Conservation (phyloP, 2,888 invertebrate genomes). For the Microctonus aethiopoides region DNA sequence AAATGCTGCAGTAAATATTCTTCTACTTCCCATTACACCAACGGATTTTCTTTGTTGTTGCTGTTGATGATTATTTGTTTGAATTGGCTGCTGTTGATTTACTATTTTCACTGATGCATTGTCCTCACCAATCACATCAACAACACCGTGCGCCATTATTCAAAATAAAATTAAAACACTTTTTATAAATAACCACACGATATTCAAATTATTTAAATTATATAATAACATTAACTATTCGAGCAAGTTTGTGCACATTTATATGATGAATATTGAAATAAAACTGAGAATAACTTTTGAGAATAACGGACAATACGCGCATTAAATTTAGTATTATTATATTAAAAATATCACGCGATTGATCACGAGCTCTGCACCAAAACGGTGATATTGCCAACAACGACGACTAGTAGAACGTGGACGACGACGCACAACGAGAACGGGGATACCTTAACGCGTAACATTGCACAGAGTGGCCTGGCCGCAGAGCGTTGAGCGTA, state of each 20-base stretch:
- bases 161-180: not conserved
- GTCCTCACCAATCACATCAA: constrained; percentile 67
- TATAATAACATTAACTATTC: no score
- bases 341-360: constrained; percentile 20
- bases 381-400: constrained; percentile 3
- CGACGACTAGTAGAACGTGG: constrained; percentile 46
- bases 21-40: constrained; percentile 79
- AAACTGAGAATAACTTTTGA: no score
- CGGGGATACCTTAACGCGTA: constrained; percentile 61
- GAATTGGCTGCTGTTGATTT: constrained; percentile 56
- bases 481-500: constrained; percentile 57
- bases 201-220: no score
- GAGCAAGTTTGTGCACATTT: no score
- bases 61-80: constrained; percentile 59
- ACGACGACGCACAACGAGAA: constrained; percentile 44
- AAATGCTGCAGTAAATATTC: constrained; percentile 90
- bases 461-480: constrained; percentile 65
- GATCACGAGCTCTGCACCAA: constrained; percentile 15
- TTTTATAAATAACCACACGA: not conserved
- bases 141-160: constrained; percentile 72
- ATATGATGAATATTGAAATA: no score
- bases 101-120: constrained; percentile 64
- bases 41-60: constrained; percentile 55
- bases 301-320: no score
- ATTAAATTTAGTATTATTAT: not conserved